Conservation (phyloP, 2,797 vertebrate species). For the Ceryle rudis region DNA sequence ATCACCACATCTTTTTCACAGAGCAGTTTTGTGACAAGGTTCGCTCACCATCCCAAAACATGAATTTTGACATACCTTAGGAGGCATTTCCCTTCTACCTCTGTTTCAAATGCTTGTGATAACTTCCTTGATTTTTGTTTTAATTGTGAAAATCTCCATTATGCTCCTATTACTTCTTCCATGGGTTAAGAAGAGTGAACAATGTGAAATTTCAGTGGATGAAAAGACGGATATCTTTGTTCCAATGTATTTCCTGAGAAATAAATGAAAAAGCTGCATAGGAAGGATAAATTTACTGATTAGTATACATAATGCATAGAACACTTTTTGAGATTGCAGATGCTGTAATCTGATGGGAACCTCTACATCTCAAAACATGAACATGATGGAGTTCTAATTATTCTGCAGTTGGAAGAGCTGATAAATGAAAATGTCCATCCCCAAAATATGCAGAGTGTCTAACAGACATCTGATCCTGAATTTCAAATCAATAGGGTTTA, state of each 20-base stretch:
- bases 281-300: slow-evolving; percentile 39
- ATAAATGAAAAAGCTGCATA: slow-evolving; percentile 17
- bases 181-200: neutral
- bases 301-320: slow-evolving; percentile 23
- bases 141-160: neutral
- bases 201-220: neutral
- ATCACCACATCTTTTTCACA: neutral
- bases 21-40: neutral
- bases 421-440: slow-evolving; percentile 69
- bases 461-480: slow-evolving; percentile 66
- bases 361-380: slow-evolving; percentile 6
- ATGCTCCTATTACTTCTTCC: neutral
- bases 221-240: neutral
- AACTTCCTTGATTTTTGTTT: neutral
- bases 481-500: slow-evolving; percentile 79
- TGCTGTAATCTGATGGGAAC: slow-evolving; percentile 37
- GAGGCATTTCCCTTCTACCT: neutral
- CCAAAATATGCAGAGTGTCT: slow-evolving; percentile 69
- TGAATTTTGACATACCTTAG: neutral
- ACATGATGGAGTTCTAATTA: slow-evolving; percentile 52
- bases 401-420: slow-evolving; percentile 59
- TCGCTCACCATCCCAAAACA: neutral
- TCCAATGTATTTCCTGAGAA: neutral
- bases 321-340: slow-evolving; percentile 27
- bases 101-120: neutral